phyloP scores from a whole-genome alignment of 2,888 invertebrate genomes.

The Ametastegia equiseti region DNA sequence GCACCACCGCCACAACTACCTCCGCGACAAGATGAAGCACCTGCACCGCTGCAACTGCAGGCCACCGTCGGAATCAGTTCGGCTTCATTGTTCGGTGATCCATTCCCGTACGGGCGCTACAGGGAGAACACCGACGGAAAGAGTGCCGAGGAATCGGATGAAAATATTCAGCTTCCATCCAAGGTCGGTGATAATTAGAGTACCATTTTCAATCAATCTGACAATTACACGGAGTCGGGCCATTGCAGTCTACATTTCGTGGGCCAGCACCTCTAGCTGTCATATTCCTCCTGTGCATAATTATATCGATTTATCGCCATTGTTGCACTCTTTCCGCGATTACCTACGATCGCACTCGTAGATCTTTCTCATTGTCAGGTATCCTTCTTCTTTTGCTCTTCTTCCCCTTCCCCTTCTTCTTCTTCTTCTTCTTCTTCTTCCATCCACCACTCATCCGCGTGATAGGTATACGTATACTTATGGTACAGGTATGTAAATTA shows the following conservation, averaged over 20 bases:
- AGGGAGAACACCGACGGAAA: not conserved
- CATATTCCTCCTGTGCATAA: not conserved
- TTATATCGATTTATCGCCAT: too few species aligned
- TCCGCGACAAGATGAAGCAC: too few species aligned
- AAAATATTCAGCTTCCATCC: not conserved
- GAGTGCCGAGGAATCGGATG: not conserved
- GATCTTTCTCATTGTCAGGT: too few species aligned
- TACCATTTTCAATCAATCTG: not conserved
- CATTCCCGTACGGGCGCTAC: not conserved
- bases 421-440: too few species aligned
- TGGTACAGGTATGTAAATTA: too few species aligned
- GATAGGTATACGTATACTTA: too few species aligned
- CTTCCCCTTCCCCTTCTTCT: too few species aligned
- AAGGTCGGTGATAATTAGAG: not conserved
- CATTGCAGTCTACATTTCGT: not conserved
- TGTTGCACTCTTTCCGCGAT: too few species aligned
- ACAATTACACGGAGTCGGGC: not conserved
- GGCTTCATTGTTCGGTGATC: not conserved
- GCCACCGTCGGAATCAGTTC: not conserved
- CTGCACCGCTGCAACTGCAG: not conserved
- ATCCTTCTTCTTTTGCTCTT: too few species aligned
- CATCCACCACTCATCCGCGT: too few species aligned
- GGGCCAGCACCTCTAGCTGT: not conserved
- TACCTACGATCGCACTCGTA: too few species aligned
- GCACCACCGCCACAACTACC: too few species aligned